Conservation (phyloP, 2,888 invertebrate genomes). For the Mythimna loreyi region DNA sequence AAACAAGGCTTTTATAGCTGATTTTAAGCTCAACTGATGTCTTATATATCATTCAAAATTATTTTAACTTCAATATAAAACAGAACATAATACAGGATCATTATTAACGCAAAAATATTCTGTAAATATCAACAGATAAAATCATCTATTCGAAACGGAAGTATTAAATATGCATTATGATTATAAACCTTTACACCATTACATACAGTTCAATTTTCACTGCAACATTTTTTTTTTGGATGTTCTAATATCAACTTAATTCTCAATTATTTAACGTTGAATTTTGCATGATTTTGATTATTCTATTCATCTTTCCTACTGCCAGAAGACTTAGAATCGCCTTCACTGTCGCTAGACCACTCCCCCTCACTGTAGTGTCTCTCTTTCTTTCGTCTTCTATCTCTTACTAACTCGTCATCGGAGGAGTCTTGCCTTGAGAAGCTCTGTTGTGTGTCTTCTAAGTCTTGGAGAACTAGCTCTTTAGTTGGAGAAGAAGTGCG, state of each 20-base stretch:
- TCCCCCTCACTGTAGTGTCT: constrained; percentile 87
- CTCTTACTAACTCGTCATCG: constrained; percentile 68
- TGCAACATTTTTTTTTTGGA: background rate
- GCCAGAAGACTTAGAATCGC: constrained; percentile 73
- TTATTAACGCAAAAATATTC: background rate
- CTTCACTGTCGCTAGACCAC: constrained; percentile 86
- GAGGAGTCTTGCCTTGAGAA: constrained; percentile 64
- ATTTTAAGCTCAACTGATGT: background rate
- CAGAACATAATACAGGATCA: background rate
- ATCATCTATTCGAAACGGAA: background rate
- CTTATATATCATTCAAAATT: background rate
- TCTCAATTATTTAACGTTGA: background rate
- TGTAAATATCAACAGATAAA: background rate
- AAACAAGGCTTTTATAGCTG: background rate
- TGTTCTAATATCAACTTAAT: constrained; percentile 23
- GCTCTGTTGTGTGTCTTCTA: constrained; percentile 61
- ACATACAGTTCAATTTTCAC: background rate
- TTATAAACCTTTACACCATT: background rate
- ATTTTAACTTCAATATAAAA: constrained; percentile 2
- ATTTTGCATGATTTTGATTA: constrained; percentile 19
- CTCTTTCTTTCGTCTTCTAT: constrained; percentile 72
- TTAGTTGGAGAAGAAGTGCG: constrained; percentile 82
- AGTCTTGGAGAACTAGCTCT: constrained; percentile 71
- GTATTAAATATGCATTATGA: background rate
- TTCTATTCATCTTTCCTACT: constrained; percentile 60